Evolutionary conservation across 2,888 invertebrate genomes (phyloP), one percentile per base, ranked within the genome.

Genomic region (Eristalis intricaria): DNA sequence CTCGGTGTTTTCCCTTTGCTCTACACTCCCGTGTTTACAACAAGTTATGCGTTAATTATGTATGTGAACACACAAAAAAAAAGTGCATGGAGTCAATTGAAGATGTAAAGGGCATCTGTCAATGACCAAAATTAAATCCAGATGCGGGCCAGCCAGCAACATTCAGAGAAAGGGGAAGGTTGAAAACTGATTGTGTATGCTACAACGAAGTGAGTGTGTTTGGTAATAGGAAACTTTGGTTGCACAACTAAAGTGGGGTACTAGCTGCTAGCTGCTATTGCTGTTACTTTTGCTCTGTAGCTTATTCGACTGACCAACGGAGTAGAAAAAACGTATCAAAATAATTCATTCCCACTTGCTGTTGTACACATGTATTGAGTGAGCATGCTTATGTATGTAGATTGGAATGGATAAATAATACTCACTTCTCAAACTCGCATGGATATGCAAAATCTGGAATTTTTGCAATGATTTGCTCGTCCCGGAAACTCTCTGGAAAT

Each of bases 361-460:
- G 61, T 64, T 84, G 61, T 64, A 64, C 19, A 29, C 29, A 76
- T 23, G 13, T 11, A 35, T 38, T 23, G 4, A 32, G 1, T 5
- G 0, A 32, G 8, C 32, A 32, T 15, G 15, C 35, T 19, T 29
- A 58, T 19, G 65, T 40, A 40, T 66, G 66, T 22, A 50, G n/a
- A 58, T 10, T 58, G 38, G 13, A 22, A 63, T 40, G 43, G n/a
- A 19, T 60, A 19, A 26, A 32, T 70, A 35, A 26, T 80, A 95
- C 95, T 94, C 93, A 97, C 97, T 96, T 96, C 92, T 96, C 95
- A 91, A 96, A 95, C 91, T 95, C 95, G 92, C 96, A 97, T 19
- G 97, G 98, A 94, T 97, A 98, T 90, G 97, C 97, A 94, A 98
- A 98, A 93, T 97, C 97, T 63, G 98, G 97, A 90, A 98, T 96